Conservation (phyloP, 2,113 vertebrate species). For the Aegotheles bennettii region DNA sequence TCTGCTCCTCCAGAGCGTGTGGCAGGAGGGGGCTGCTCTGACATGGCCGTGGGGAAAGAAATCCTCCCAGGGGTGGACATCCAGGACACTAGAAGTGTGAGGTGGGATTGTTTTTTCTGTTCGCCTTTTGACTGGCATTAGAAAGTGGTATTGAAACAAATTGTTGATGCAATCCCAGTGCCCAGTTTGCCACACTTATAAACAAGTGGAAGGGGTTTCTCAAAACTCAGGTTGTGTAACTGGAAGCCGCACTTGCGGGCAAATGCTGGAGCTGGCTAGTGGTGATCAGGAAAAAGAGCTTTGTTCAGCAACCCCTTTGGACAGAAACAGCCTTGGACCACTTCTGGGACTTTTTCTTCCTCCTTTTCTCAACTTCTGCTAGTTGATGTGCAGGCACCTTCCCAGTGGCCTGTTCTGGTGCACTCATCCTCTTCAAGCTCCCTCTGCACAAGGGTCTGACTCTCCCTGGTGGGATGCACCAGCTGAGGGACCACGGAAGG, state of each 20-base stretch:
- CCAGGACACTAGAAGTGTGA: background rate
- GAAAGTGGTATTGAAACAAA: background rate
- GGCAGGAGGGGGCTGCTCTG: background rate
- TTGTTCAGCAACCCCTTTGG: background rate
- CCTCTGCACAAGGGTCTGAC: rapidly evolving
- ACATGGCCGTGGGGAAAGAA: background rate
- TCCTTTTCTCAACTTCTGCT: background rate
- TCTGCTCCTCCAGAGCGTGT: background rate
- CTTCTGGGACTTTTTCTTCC: background rate
- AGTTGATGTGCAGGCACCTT: background rate
- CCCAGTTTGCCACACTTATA: background rate
- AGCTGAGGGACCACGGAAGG: background rate
- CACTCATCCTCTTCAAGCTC: background rate
- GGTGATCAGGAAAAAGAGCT: rapidly evolving
- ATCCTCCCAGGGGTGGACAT: background rate
- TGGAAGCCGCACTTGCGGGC: background rate
- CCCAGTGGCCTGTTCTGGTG: background rate
- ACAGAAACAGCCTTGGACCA: background rate
- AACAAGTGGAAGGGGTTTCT: background rate
- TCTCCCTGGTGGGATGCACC: background rate
- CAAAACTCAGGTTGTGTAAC: background rate
- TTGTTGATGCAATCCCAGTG: background rate
- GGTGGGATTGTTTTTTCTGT: background rate
- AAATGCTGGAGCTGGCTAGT: background rate
- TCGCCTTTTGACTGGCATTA: background rate